Percentiles rank a stretch among this genome's conserved stretches.
Evolutionary conservation across 2,113 vertebrate genomes (phyloP).

Genomic region (rabbit (Oryctolagus cuniculus)): mOryCun1.1 NC_091448.1:57449501-57450000

Average conservation of each 20-base stretch:
- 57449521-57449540: not conserved
- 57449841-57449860: not conserved
- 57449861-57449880: not conserved
- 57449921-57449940: not conserved
- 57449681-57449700: not conserved
- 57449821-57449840: not conserved
- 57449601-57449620: not conserved
- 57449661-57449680: not conserved
- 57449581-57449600: not conserved
- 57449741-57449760: not conserved
- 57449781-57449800: not conserved
- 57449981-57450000: no score
- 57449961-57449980: no score
- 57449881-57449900: not conserved
- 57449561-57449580: not conserved
- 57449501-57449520: not conserved
- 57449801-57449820: not conserved
- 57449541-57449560: not conserved
- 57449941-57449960: no score
- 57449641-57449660: not conserved
- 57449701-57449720: not conserved
- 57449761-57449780: fast-evolving
- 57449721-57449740: not conserved
- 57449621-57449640: not conserved
- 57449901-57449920: not conserved